Evolutionary conservation across 1,140 invertebrate genomes (phyloP).

Genomic region (Drosophila grimshawi): DNA sequence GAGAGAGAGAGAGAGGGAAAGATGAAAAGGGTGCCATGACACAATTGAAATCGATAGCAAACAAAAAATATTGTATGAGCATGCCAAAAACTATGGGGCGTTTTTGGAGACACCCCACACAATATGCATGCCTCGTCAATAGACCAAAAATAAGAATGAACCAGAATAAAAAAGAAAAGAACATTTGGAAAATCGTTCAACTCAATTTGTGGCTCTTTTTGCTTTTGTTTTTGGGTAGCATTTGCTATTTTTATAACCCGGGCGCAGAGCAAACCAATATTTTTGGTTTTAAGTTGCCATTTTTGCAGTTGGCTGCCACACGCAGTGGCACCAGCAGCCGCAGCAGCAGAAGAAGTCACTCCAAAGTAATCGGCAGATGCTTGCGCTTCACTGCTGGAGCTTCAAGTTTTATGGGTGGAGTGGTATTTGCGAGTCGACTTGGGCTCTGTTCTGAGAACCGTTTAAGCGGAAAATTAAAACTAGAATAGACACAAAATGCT

Average conservation of each 20-base stretch:
- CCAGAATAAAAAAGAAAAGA: background rate
- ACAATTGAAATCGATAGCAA: conserved; percentile 77
- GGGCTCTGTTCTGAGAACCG: conserved; percentile 44
- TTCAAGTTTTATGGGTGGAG: conserved; percentile 28
- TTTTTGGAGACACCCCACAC: conserved; percentile 23
- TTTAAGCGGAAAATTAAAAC: conserved; percentile 78
- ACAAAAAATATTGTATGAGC: conserved; percentile 34
- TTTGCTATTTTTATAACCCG: conserved; percentile 35
- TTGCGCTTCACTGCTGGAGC: background rate
- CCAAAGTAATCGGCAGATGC: conserved; percentile 12
- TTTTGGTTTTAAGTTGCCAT: conserved; percentile 73
- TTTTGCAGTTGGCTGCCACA: conserved; percentile 63
- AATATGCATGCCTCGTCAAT: conserved; percentile 1
- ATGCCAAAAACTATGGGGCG: conserved; percentile 62
- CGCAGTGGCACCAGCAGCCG: conserved; percentile 41
- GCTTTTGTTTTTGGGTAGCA: conserved; percentile 25
- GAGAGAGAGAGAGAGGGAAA: background rate
- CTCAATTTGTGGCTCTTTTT: conserved; percentile 69
- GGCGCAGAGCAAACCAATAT: conserved; percentile 63
- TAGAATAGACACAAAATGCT: conserved; percentile 81
- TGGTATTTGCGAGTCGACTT: conserved; percentile 4
- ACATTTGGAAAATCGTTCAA: conserved; percentile 59
- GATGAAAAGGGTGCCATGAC: conserved; percentile 53
- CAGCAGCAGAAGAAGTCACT: conserved; percentile 3
- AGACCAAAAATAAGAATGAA: background rate